Conservation (phyloP, 2,797 vertebrate genomes). For the Sebastes oblongus region DNA sequence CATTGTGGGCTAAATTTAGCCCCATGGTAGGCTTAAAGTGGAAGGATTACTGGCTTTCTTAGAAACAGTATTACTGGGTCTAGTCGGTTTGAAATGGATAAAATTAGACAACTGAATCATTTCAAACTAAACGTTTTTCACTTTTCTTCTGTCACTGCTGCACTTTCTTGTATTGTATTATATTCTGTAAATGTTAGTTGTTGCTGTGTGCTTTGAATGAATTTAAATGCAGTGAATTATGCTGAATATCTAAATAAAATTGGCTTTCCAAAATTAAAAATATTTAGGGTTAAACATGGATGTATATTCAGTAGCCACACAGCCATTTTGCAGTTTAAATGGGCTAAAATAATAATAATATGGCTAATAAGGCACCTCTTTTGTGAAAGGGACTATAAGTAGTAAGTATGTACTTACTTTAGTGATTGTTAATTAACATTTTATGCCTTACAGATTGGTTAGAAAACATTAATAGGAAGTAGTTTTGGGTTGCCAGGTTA, state of each 20-base stretch:
- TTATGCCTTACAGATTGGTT: neutral
- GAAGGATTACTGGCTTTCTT: conserved; percentile 67
- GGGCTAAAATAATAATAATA: neutral
- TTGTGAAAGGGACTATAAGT: neutral
- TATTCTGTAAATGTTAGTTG: neutral
- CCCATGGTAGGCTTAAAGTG: neutral
- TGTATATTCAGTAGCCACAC: neutral
- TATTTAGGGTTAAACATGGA: neutral
- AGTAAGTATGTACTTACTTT: neutral
- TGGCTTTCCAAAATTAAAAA: neutral
- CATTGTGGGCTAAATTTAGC: conserved; percentile 37
- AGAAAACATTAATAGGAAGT: neutral
- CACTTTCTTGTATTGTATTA: neutral
- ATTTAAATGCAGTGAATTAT: neutral
- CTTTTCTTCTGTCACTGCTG: neutral
- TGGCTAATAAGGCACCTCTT: neutral
- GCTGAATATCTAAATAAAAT: neutral
- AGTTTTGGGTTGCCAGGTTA: neutral
- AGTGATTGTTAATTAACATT: neutral
- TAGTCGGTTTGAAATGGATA: neutral
- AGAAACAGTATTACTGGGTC: conserved; percentile 60
- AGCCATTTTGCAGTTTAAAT: neutral
- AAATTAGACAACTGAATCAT: neutral
- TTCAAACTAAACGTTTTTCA: neutral
- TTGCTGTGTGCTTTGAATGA: neutral